Conservation (phyloP, 2,113 vertebrate genomes). For the Boulengerochromis microlepis region DNA sequence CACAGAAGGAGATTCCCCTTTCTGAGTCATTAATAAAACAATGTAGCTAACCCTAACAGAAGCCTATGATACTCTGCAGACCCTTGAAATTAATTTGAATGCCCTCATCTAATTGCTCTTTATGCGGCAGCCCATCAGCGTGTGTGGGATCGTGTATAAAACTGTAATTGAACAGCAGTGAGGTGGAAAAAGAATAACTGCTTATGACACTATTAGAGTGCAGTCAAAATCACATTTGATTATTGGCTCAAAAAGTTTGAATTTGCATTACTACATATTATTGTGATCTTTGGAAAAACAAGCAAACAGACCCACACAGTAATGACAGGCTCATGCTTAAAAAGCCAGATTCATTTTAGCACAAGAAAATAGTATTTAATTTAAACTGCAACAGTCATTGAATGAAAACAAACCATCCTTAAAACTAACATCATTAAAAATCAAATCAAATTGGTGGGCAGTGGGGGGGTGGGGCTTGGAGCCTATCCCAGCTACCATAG, state of each 20-base stretch:
- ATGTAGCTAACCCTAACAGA: background rate
- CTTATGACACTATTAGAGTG: background rate
- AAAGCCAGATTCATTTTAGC: background rate
- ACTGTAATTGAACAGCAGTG: background rate
- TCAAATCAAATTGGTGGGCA: background rate
- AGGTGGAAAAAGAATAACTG: background rate
- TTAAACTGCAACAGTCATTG: background rate
- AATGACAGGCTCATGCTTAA: fast-evolving
- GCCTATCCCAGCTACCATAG: background rate
- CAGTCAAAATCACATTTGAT: background rate
- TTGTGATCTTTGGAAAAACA: background rate
- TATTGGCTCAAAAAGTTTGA: background rate
- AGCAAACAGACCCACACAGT: background rate
- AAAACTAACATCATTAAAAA: background rate
- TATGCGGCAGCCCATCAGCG: background rate
- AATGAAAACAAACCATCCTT: background rate
- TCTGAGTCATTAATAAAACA: background rate
- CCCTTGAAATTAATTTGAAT: background rate
- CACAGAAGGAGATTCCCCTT: background rate
- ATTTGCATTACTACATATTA: background rate
- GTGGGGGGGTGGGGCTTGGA: background rate
- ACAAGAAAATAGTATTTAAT: background rate
- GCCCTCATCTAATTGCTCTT: background rate
- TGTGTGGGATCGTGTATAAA: background rate
- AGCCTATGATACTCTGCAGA: background rate